Conservation (phyloP, 2,113 vertebrate species). For the Alligator mississippiensis region DNA sequence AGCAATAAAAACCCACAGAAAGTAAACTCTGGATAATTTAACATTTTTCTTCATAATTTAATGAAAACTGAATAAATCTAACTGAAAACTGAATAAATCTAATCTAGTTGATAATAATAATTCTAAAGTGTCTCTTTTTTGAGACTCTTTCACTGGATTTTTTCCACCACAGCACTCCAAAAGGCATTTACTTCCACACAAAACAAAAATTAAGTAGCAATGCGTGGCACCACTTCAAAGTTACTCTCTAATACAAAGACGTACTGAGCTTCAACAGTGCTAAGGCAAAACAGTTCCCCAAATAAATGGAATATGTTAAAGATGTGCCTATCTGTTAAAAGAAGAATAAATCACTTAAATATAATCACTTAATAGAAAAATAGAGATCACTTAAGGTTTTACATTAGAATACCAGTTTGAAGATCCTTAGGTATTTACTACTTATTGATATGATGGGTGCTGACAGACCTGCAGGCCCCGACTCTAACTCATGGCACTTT, state of each 20-base stretch:
- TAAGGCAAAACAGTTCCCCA: neutral
- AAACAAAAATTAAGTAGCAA: neutral
- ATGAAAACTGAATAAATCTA: neutral
- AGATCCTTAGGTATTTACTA: neutral
- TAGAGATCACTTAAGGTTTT: neutral
- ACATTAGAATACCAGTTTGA: neutral
- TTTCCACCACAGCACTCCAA: neutral
- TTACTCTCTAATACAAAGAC: neutral
- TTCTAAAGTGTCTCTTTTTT: neutral
- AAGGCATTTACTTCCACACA: neutral
- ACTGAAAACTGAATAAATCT: neutral
- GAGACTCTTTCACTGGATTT: neutral
- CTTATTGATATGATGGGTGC: neutral
- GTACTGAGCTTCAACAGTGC: neutral
- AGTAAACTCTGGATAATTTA: neutral
- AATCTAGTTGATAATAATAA: rapidly evolving
- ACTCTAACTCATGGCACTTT: no score
- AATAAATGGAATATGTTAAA: neutral
- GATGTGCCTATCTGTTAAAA: neutral
- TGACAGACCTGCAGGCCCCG: no score
- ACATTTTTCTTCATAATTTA: neutral
- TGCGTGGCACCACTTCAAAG: neutral
- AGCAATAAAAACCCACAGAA: neutral
- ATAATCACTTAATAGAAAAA: neutral
- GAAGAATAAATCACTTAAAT: neutral